Percentiles rank a stretch among this genome's conserved stretches.
Conservation (phyloP, 2,113 vertebrate species). For the Cichladusa arquata region DNA sequence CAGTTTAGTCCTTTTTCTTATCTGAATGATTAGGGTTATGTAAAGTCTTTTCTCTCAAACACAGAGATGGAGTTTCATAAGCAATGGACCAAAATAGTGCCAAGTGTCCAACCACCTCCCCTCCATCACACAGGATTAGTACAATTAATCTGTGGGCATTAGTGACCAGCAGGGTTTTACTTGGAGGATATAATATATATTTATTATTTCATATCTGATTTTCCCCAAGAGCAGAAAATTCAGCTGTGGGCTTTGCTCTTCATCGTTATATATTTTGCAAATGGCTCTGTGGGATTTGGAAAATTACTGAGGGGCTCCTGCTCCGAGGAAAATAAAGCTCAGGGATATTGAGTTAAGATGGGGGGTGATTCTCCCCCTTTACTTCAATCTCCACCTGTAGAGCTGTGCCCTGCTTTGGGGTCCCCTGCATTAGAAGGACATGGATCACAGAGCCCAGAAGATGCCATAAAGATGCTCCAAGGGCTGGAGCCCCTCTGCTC, state of each 20-base stretch:
- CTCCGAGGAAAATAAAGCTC: neutral
- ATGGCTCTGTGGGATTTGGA: neutral
- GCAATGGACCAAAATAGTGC: conserved; percentile 15
- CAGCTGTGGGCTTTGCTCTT: neutral
- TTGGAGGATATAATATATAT: conserved; percentile 41
- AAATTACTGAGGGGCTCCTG: neutral
- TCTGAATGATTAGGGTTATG: conserved; percentile 38
- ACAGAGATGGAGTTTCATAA: conserved; percentile 50
- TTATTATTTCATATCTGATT: conserved; percentile 64
- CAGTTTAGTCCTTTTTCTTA: conserved; percentile 60
- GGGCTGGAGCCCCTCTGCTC: neutral
- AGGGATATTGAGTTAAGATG: neutral
- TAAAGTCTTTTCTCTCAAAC: conserved; percentile 54
- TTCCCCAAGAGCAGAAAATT: conserved; percentile 30
- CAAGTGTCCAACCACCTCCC: conserved; percentile 19
- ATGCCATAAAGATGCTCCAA: accelerated
- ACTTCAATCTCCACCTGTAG: neutral
- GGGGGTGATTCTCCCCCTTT: neutral
- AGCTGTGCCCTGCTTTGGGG: neutral
- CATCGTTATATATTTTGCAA: neutral
- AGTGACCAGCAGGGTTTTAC: conserved; percentile 26
- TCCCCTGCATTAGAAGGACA: neutral
- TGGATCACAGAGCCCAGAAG: accelerated
- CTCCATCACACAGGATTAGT: conserved; percentile 25
- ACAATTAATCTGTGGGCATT: conserved; percentile 65